Percentiles rank a stretch among this genome's conserved stretches.
Evolutionary conservation across 2,888 invertebrate genomes (phyloP).

Genomic region (Petrolisthes manimaculis): DNA sequence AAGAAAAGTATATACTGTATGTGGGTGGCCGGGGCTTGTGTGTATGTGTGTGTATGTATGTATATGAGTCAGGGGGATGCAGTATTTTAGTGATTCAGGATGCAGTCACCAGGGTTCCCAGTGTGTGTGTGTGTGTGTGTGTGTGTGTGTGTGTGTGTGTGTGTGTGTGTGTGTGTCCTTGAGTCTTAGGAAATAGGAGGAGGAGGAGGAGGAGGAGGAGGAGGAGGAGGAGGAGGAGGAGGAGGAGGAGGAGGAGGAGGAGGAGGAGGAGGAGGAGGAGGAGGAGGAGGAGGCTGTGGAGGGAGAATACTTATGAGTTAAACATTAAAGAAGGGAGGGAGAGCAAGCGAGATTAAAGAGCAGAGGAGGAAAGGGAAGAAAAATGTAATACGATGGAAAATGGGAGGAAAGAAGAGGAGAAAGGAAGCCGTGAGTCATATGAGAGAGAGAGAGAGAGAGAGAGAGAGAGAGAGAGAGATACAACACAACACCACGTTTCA

Average conservation of each 20-base stretch:
- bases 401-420: background rate
- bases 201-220: background rate
- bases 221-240: background rate
- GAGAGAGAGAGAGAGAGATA: background rate
- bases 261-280: background rate
- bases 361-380: background rate
- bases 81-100: no score
- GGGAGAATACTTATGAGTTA: background rate
- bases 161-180: no score
- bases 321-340: background rate
- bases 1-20: no score
- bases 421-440: background rate
- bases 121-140: no score
- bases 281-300: background rate
- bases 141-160: no score
- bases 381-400: background rate
- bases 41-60: no score
- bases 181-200: background rate
- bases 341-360: background rate
- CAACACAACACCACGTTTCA: no score
- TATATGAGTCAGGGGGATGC: no score
- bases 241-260: background rate
- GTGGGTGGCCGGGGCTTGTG: no score
- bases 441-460: slow-evolving; percentile 7
- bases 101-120: no score